Evolutionary conservation across 2,797 vertebrate genomes (phyloP).

Genomic region (Oreonectes daqikongensis): DNA sequence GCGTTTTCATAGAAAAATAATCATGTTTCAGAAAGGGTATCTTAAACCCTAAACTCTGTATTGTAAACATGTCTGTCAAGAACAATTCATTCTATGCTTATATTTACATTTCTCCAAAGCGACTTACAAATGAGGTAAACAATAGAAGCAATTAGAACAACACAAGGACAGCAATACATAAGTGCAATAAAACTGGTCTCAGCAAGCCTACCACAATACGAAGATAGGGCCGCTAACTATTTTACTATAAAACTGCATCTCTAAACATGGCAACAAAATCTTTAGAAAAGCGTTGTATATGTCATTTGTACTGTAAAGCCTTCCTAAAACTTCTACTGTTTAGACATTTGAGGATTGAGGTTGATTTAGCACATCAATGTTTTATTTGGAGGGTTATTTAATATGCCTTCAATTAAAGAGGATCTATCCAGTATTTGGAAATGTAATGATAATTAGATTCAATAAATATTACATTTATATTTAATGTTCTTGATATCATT

Average conservation of each 20-base stretch:
- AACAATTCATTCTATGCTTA: not conserved
- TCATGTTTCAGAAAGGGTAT: not conserved
- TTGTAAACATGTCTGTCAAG: not conserved
- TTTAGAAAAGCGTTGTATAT: not conserved
- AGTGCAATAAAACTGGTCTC: no score
- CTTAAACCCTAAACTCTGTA: not conserved
- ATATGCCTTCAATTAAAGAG: not conserved
- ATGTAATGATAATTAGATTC: not conserved
- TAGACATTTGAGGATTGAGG: not conserved
- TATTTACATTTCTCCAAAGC: no score
- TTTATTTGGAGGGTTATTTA: not conserved
- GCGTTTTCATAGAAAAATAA: not conserved
- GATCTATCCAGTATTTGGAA: not conserved
- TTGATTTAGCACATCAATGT: not conserved
- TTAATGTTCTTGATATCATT: not conserved
- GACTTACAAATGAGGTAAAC: no score
- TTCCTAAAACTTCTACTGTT: not conserved
- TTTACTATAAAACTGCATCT: no score
- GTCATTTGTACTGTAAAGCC: not conserved
- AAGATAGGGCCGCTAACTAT: no score
- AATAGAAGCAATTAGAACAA: no score
- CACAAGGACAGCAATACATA: no score
- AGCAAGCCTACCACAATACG: no score
- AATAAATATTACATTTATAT: not conserved
- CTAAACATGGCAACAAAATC: not conserved